Conservation (phyloP, 2,888 invertebrate genomes). For the Pristionchus exspectatus region DNA sequence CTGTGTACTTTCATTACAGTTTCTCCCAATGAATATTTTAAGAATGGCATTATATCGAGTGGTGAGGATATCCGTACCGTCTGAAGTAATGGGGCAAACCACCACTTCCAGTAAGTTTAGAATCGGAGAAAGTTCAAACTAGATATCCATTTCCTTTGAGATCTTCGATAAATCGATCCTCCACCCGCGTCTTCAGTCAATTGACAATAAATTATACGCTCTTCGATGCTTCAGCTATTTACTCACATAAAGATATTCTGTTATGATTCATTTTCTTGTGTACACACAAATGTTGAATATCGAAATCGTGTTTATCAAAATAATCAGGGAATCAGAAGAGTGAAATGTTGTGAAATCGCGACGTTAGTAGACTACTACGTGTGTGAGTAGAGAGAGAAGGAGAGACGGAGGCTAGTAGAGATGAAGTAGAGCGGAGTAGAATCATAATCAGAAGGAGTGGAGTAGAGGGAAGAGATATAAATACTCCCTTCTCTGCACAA, state of each 20-base stretch:
- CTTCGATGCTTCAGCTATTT: not conserved
- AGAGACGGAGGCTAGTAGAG: conserved; percentile 25
- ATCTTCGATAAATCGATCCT: not conserved
- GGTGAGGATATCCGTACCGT: not conserved
- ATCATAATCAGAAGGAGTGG: too few relatives aligned
- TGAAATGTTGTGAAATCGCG: not conserved
- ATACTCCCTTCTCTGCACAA: not conserved
- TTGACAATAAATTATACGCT: not conserved
- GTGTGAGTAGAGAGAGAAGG: not conserved
- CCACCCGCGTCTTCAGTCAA: not conserved
- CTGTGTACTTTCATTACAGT: not conserved
- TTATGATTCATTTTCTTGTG: not conserved
- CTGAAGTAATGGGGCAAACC: not conserved
- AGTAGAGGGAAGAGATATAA: not conserved
- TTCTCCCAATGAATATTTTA: not conserved
- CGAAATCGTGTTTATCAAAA: not conserved
- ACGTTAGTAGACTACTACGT: not conserved
- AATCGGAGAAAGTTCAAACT: too few relatives aligned
- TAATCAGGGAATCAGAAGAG: not conserved
- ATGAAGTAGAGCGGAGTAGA: not conserved
- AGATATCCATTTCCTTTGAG: not conserved
- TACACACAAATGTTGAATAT: not conserved
- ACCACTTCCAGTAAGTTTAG: not conserved
- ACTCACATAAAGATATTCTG: too few relatives aligned
- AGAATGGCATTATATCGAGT: not conserved